Conservation (phyloP, 2,888 invertebrate species). For the Epinotia bilunana region DNA sequence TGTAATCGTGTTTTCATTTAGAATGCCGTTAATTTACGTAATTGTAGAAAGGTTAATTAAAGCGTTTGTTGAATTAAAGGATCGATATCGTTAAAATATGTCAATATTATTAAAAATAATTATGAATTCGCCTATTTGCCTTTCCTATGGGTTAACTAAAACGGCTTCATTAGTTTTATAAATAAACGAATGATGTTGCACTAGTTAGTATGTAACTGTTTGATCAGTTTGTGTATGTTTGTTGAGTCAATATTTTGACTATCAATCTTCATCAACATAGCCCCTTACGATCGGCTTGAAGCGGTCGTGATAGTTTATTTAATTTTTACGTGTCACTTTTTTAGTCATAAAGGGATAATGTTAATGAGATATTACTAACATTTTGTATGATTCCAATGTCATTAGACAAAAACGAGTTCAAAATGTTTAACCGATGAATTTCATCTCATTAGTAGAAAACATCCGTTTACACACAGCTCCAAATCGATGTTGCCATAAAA, state of each 20-base stretch:
- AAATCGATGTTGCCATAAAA: constrained; percentile 42
- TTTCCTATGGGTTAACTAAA: background rate
- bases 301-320: too few relatives aligned
- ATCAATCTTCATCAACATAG: background rate
- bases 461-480: background rate
- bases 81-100: constrained; percentile 6
- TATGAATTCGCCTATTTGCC: background rate
- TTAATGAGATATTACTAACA: too few relatives aligned
- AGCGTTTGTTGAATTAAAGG: constrained; percentile 27
- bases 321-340: too few relatives aligned
- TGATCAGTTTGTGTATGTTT: background rate
- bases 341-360: too few relatives aligned
- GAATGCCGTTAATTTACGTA: constrained; percentile 47
- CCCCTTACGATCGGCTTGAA: too few relatives aligned
- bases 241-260: background rate
- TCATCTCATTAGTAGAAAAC: background rate
- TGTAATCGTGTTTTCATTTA: constrained; percentile 55
- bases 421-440: background rate
- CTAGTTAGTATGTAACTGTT: background rate
- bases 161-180: background rate
- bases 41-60: constrained; percentile 45
- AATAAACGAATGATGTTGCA: background rate
- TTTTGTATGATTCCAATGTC: background rate
- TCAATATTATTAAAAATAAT: background rate
- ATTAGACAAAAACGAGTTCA: background rate